Conservation (phyloP, 2,797 vertebrate genomes). For the Sebastes diploproa region DNA sequence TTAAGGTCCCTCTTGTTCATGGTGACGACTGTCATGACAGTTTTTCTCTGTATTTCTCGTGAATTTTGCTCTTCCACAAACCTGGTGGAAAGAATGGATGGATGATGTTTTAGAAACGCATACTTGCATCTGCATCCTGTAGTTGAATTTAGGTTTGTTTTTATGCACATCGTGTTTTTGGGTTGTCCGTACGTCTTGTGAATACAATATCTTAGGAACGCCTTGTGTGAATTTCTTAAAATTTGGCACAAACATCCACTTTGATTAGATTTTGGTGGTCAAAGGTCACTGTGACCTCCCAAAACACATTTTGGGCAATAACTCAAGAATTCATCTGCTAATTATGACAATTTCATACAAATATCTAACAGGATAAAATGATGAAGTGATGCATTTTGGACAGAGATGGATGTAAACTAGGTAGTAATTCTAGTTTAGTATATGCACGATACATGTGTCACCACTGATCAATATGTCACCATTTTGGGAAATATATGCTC, state of each 20-base stretch:
- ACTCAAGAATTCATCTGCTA: too few species aligned
- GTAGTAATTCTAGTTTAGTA: not conserved
- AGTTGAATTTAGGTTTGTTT: not conserved
- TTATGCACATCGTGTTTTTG: too few species aligned
- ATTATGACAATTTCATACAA: too few species aligned
- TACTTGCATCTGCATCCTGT: not conserved
- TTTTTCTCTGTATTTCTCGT: not conserved
- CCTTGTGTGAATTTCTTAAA: fast-evolving
- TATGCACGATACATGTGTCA: not conserved
- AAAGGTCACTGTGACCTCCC: too few species aligned
- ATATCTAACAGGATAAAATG: too few species aligned
- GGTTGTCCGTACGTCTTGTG: too few species aligned
- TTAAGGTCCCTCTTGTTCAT: not conserved
- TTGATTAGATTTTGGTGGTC: too few species aligned
- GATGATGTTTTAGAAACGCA: not conserved
- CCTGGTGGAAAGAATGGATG: not conserved
- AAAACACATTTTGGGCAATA: too few species aligned
- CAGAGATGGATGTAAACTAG: too few species aligned
- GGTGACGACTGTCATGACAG: not conserved
- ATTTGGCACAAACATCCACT: too few species aligned
- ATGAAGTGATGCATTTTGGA: too few species aligned
- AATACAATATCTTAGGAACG: too few species aligned
- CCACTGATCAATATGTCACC: not conserved
- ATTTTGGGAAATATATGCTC: not conserved
- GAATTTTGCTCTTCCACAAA: not conserved